These are phyloP conservation scores for Apostichopus parvimensis DNA, from an alignment of 35 echinoderm and acorn worm species.

Conservation along the genomic window DNA sequence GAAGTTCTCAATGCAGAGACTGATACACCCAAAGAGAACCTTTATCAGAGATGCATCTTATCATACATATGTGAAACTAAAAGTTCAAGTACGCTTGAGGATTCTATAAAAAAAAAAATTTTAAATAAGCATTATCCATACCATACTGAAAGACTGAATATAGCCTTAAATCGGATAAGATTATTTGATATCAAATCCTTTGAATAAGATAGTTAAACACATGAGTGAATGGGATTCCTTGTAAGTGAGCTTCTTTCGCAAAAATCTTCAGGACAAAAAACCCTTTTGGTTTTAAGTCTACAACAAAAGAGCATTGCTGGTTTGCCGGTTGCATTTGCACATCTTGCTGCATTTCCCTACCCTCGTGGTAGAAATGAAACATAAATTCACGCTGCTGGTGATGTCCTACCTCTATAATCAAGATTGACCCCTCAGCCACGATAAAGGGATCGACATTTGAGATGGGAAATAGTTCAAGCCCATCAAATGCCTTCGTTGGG, in stretches of 20 bases:
- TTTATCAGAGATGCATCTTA: too few species aligned
- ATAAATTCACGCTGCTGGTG: neutral
- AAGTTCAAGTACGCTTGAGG: too few species aligned
- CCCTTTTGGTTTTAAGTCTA: neutral
- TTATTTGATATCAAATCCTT: neutral
- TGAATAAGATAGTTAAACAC: constrained; percentile 38
- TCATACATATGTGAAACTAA: too few species aligned
- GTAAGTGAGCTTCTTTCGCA: constrained; percentile 1
- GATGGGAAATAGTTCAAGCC: constrained; percentile 57
- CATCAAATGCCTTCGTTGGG: constrained; percentile 54
- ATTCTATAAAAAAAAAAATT: too few species aligned
- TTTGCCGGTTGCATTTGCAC: neutral
- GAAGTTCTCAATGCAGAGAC: too few species aligned
- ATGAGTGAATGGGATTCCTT: constrained; percentile 46
- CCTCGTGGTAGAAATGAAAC: neutral
- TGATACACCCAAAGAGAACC: too few species aligned
- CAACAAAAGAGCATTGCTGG: neutral
- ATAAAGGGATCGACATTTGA: constrained; percentile 78
- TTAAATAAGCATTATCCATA: too few species aligned
- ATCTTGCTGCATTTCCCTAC: neutral
- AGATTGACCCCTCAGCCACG: constrained; percentile 28
- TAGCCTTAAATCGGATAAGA: too few species aligned
- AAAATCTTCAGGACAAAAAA: constrained; percentile 47
- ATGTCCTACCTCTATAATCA: constrained; percentile 59
- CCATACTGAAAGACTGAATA: too few species aligned